phyloP scores from a whole-genome alignment of 2,113 vertebrate genomes.

The Tor tambroides region DNA sequence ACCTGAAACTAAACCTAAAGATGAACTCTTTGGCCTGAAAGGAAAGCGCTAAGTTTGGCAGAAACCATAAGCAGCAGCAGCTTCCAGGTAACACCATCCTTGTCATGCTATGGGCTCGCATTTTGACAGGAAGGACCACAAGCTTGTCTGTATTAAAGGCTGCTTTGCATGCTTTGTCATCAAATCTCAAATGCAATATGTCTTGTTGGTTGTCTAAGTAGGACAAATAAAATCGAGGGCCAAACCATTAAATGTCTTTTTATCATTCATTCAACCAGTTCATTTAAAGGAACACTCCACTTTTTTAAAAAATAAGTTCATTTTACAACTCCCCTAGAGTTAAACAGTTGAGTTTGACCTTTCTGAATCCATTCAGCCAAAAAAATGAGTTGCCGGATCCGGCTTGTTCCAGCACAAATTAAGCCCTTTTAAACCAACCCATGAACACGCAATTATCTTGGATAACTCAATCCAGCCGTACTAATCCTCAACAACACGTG shows the following conservation, averaged over 20 bases:
- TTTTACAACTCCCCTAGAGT: too few relatives aligned
- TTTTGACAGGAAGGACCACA: neutral
- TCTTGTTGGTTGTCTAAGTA: neutral
- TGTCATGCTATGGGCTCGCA: neutral
- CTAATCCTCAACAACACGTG: too few relatives aligned
- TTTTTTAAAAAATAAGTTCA: too few relatives aligned
- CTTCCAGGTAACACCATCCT: neutral
- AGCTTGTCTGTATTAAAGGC: neutral
- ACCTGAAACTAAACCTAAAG: neutral
- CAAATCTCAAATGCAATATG: neutral
- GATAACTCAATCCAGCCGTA: too few relatives aligned
- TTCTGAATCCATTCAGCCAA: too few relatives aligned
- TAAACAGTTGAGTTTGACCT: too few relatives aligned
- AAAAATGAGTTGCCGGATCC: too few relatives aligned
- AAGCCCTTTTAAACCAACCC: too few relatives aligned
- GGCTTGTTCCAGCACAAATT: too few relatives aligned
- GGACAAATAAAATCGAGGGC: neutral
- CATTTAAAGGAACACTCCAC: neutral
- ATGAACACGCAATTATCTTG: too few relatives aligned
- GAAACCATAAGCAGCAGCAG: neutral
- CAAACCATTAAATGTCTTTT: neutral
- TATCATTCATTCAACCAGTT: neutral
- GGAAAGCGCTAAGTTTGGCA: neutral
- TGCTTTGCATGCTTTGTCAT: neutral
- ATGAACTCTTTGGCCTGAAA: neutral